Evolutionary conservation across 2,888 invertebrate genomes (phyloP).

Genomic region (Dryadula phaetusa): DNA sequence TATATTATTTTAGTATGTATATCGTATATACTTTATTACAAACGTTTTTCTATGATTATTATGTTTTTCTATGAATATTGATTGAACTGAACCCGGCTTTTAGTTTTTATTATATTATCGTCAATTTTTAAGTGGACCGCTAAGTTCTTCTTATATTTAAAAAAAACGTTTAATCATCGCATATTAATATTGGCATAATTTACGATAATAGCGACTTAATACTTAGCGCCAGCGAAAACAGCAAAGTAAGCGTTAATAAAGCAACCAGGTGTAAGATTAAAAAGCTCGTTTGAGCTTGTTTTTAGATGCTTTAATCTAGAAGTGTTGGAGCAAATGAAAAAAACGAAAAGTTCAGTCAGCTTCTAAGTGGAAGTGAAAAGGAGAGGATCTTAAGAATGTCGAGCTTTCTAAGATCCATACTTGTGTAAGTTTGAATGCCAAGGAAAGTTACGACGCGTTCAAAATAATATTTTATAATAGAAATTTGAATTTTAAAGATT

Average conservation of each 20-base stretch:
- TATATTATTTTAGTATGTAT: too few species aligned
- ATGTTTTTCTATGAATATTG: too few species aligned
- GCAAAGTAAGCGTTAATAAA: constrained; percentile 29
- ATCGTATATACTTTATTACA: too few species aligned
- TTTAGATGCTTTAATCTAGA: constrained; percentile 11
- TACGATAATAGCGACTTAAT: background rate
- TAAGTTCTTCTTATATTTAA: too few species aligned
- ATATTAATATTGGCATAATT: background rate
- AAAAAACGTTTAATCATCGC: background rate
- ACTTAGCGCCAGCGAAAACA: background rate
- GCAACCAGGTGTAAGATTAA: constrained; percentile 19
- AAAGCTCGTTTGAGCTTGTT: background rate
- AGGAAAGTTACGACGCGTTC: background rate
- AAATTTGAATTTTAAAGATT: background rate
- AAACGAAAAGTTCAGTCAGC: constrained; percentile 22
- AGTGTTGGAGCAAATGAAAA: constrained; percentile 25
- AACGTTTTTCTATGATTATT: too few species aligned
- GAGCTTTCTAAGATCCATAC: constrained; percentile 22
- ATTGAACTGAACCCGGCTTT: too few species aligned
- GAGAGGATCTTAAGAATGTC: constrained; percentile 31
- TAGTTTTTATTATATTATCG: too few species aligned
- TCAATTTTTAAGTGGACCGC: too few species aligned
- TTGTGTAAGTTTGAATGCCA: background rate
- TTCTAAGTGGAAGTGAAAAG: constrained; percentile 22
- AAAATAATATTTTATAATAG: constrained; percentile 8